Percentiles rank a stretch among this genome's conserved stretches.
phyloP scores from a whole-genome alignment of 64 coral and sea anemone species.

The Trachythela sp. region DNA sequence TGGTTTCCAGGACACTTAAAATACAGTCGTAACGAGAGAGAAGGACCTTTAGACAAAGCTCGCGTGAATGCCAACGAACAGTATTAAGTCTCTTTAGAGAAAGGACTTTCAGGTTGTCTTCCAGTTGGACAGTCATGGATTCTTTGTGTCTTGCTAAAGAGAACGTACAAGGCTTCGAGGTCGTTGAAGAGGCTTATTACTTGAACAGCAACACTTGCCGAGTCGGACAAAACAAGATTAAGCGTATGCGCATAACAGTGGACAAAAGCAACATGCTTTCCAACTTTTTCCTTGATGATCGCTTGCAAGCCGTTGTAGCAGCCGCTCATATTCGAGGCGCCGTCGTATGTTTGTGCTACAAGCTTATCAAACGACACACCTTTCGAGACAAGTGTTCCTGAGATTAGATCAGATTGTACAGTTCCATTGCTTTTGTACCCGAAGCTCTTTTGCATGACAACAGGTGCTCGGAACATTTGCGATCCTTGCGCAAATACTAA shows the following conservation, averaged over 20 bases:
- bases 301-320: background rate
- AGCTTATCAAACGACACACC: constrained; percentile 11
- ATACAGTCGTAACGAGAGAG: background rate
- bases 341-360: background rate
- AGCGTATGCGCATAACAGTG: constrained; percentile 3
- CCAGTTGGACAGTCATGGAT: background rate
- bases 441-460: background rate
- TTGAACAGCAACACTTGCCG: constrained; percentile 15
- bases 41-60: background rate
- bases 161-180: constrained; percentile 8
- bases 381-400: background rate
- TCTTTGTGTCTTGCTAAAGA: background rate
- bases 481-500: constrained; percentile 3
- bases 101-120: constrained; percentile 6
- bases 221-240: constrained; percentile 19
- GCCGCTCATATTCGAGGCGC: background rate
- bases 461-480: constrained; percentile 5
- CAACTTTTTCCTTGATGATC: constrained; percentile 25
- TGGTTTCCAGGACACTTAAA: background rate
- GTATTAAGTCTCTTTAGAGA: constrained; percentile 20
- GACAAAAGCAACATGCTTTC: constrained; percentile 13
- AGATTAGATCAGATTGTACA: background rate
- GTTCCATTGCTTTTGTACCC: background rate
- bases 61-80: background rate
- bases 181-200: constrained; percentile 20